Percentiles rank a stretch among this genome's conserved stretches.
Evolutionary conservation across 1,140 invertebrate genomes (phyloP).

Genomic region (Physella acuta): DNA sequence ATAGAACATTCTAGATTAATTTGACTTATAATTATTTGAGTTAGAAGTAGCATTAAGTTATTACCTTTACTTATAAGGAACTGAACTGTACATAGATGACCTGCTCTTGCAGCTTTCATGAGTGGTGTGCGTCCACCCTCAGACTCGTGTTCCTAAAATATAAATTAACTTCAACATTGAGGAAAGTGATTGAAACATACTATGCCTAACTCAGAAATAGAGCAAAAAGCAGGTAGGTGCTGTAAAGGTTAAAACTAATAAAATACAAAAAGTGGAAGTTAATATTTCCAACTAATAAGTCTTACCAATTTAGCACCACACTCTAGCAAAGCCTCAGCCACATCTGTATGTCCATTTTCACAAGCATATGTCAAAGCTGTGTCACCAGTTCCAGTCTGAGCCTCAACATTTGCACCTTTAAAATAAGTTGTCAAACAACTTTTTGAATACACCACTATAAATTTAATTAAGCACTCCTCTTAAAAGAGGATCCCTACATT

Average conservation of each 20-base stretch:
- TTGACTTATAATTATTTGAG: neutral
- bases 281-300: no score
- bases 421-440: no score
- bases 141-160: slow-evolving; percentile 55
- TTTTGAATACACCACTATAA: no score
- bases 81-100: slow-evolving; percentile 62
- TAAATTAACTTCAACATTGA: no score
- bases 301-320: slow-evolving; percentile 59
- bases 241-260: no score
- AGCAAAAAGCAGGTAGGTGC: no score
- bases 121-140: slow-evolving; percentile 63
- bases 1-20: neutral
- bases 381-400: slow-evolving; percentile 80
- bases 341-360: slow-evolving; percentile 62
- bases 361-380: slow-evolving; percentile 62
- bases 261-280: no score
- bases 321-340: slow-evolving; percentile 56
- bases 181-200: no score
- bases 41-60: no score
- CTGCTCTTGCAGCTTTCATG: slow-evolving; percentile 64
- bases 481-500: no score
- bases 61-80: slow-evolving; percentile 60
- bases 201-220: no score
- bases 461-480: no score
- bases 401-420: slow-evolving; percentile 80